Conservation (phyloP, 2,113 vertebrate genomes). For the Passerina amoena region DNA sequence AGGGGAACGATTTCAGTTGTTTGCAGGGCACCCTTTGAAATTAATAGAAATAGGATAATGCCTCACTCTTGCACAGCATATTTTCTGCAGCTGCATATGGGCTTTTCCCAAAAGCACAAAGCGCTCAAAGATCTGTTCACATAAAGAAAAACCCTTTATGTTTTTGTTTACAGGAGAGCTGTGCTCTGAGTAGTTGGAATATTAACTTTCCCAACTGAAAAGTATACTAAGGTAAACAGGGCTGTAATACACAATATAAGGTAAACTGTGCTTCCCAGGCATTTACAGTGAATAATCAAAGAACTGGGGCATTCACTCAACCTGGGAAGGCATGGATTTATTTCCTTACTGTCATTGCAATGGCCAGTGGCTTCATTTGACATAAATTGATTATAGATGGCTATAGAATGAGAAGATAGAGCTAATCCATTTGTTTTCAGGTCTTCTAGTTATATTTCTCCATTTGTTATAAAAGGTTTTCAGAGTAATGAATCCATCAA, state of each 20-base stretch:
- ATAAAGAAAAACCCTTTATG: conserved; percentile 18
- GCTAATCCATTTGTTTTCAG: not conserved
- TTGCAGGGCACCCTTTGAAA: not conserved
- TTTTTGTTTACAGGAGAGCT: not conserved
- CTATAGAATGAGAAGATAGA: not conserved
- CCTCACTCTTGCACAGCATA: not conserved
- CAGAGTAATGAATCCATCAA: not conserved
- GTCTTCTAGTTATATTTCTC: not conserved
- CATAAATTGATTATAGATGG: not conserved
- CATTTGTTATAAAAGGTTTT: not conserved
- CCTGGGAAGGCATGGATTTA: not conserved
- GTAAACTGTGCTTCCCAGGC: not conserved
- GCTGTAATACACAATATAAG: no score
- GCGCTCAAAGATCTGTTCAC: not conserved
- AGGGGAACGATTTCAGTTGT: not conserved
- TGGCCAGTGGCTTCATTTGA: not conserved
- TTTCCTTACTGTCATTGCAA: not conserved
- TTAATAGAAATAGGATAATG: not conserved
- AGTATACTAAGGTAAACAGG: not conserved
- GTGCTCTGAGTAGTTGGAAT: not conserved
- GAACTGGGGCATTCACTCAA: not conserved
- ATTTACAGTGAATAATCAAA: not conserved
- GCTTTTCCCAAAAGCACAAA: conserved; percentile 5
- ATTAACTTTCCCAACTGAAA: not conserved
- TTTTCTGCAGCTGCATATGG: not conserved